Base-by-base conservation (phyloP, 1,140 invertebrate genomes). In the Hyles euphorbiae region DNA sequence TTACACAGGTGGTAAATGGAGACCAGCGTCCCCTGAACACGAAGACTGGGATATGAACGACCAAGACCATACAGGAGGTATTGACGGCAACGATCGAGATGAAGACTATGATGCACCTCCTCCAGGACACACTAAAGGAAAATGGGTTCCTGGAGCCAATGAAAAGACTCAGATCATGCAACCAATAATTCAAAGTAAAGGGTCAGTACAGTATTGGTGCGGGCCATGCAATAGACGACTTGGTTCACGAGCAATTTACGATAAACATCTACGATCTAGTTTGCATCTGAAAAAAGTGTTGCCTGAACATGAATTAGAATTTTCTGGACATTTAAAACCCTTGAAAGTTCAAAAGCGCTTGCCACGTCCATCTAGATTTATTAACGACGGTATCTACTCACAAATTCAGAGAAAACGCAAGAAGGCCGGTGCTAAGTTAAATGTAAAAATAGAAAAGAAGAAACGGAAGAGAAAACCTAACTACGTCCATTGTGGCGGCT, bases 1-100 rank as follows among this genome's bases (percentile, higher is more conserved):
- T 46, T 92, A 95, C 67, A 95, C 93, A 0, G 93, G 94, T 50
- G 94, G 94, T 3, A 95, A 95, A 82, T 95, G 94, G 93, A 91
- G 81, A 43, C 84, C 86, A 4, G 76, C 69, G 0, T 88, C 86
- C 8, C 85, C 87, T 0, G 87, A 89, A 49, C 74, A 87, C 11
- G 83, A 85, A 43, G 80, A 87, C 34, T 85, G 85, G 73, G 81
- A 85, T 48, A 78, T 89, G 52, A 77, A 89, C 61, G 76, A 81
- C 22, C 85, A 85, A 49, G 81, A 81, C 44, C 78, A 85, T 62
- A 81, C 76, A 5, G 83, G 81, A 5, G 79, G 76, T 0, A 90
- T 84, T 33, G 88, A 83, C 58, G 57, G 58, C 52, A 76, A 77
- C 5, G 88, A 89, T 2, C 70, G 83, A 48, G 89, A 90, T 45